phyloP scores from a whole-genome alignment of 2,888 invertebrate genomes.

The Mycalesis mineus region DNA sequence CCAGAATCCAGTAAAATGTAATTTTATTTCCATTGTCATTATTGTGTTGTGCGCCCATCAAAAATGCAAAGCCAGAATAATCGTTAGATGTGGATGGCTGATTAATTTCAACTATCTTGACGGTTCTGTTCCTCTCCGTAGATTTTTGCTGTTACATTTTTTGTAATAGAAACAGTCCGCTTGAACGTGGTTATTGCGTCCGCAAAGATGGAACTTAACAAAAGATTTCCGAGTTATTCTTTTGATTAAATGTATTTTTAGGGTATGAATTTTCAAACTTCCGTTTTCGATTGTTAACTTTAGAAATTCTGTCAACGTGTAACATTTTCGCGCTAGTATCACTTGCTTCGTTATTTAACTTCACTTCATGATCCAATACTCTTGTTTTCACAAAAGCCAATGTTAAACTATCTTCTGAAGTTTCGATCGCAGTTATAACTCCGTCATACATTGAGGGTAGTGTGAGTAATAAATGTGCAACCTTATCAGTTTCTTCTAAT shows the following conservation, averaged over 20 bases:
- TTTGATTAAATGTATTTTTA: too few species aligned
- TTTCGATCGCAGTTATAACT: constrained; percentile 48
- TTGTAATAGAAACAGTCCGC: too few species aligned
- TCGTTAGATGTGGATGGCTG: neutral
- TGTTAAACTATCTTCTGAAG: constrained; percentile 39
- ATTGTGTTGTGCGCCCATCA: neutral
- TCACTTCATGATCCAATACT: constrained; percentile 34
- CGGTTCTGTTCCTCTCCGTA: neutral
- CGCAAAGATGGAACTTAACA: too few species aligned
- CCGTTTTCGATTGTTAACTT: too few species aligned
- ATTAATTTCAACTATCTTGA: neutral
- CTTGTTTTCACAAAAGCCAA: constrained; percentile 43
- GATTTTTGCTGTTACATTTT: too few species aligned
- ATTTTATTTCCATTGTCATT: neutral
- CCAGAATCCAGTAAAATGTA: neutral
- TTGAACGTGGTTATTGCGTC: too few species aligned
- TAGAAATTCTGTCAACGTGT: too few species aligned
- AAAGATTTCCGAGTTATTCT: too few species aligned
- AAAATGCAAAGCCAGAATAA: neutral
- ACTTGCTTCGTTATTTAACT: constrained; percentile 23
- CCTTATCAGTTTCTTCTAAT: constrained; percentile 44
- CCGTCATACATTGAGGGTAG: constrained; percentile 44
- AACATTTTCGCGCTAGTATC: too few species aligned
- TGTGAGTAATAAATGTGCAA: constrained; percentile 44
- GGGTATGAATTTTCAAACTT: too few species aligned